Conservation (phyloP, 2,888 invertebrate genomes). For the Acanthosoma haemorrhoidale region DNA sequence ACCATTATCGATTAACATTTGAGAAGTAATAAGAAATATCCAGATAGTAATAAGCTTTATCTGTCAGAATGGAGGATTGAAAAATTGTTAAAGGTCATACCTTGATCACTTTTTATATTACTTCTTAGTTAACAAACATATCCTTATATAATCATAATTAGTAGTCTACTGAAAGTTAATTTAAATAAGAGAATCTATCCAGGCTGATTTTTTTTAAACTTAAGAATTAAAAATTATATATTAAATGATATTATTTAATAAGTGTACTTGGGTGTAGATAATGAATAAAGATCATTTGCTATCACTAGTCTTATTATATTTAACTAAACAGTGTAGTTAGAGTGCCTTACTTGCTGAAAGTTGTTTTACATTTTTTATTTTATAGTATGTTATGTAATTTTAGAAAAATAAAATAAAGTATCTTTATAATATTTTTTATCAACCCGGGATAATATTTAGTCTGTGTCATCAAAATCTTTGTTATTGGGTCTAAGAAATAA, state of each 20-base stretch:
- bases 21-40: too few species aligned
- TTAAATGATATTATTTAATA: neutral
- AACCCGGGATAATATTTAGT: too few species aligned
- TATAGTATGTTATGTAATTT: conserved; percentile 12
- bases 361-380: conserved; percentile 23
- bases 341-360: conserved; percentile 29
- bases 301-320: neutral
- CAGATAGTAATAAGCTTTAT: too few species aligned
- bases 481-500: too few species aligned
- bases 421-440: too few species aligned
- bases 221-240: neutral
- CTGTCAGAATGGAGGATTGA: too few species aligned
- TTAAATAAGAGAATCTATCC: neutral
- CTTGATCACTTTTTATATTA: neutral
- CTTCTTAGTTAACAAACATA: neutral
- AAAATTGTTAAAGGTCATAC: too few species aligned
- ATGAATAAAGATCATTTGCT: neutral
- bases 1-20: too few species aligned
- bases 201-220: neutral
- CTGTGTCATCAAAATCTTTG: too few species aligned
- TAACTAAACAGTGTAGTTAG: conserved; percentile 19
- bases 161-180: neutral
- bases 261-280: neutral
- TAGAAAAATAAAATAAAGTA: neutral
- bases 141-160: neutral